A percentile compares a stretch with the other conserved stretches of the same genome.
These are phyloP conservation scores for Tetragonisca angustula DNA, from an alignment of 2,888 invertebrate species.

Conservation along the genomic window DNA sequence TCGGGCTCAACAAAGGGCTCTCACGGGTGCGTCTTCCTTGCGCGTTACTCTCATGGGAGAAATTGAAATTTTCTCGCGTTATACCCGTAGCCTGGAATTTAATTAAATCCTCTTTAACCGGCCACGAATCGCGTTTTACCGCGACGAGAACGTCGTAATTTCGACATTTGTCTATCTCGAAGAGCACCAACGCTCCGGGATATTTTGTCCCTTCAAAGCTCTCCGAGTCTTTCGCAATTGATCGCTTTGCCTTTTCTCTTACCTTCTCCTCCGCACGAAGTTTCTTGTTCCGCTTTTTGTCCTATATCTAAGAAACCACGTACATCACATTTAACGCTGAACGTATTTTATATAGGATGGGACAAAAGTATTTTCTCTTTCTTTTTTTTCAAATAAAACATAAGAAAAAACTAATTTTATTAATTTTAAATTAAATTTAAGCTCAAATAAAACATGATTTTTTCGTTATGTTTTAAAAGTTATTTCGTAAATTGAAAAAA, in stretches of 20 bases:
- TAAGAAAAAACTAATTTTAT: no score
- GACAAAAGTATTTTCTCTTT: no score
- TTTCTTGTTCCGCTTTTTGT: no score
- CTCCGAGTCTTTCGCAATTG: neutral
- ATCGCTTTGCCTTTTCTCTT: neutral
- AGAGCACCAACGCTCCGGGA: neutral
- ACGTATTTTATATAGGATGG: no score
- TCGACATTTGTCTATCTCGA: neutral
- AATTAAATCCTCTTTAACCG: conserved; percentile 54
- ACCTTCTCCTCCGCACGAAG: neutral
- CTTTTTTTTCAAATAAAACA: no score
- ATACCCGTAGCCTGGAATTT: conserved; percentile 49
- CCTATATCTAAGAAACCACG: no score
- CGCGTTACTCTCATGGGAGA: conserved; percentile 20
- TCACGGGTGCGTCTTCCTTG: conserved; percentile 21
- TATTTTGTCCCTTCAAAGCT: neutral
- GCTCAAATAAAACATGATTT: no score
- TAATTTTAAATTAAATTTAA: no score
- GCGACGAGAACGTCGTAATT: conserved; percentile 37
- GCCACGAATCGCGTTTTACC: conserved; percentile 12
- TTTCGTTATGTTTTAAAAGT: no score
- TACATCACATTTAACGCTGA: no score
- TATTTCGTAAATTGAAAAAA: no score
- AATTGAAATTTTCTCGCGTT: conserved; percentile 55
- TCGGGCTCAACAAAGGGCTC: conserved; percentile 36